These are phyloP conservation scores for Sebastes minor DNA, from an alignment of 2,797 vertebrate species.

Conservation along the genomic window DNA sequence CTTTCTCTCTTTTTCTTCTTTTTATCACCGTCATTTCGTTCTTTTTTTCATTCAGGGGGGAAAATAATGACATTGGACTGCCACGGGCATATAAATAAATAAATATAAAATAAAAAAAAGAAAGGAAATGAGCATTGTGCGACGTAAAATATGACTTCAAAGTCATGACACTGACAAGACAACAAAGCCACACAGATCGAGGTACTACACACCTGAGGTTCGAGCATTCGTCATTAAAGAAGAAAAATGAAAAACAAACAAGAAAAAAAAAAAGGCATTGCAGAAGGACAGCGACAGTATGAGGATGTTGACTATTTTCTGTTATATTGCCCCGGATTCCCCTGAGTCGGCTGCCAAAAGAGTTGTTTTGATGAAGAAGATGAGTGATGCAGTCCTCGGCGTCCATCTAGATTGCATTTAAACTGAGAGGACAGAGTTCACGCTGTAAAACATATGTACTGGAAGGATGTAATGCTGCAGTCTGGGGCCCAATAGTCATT, in stretches of 20 bases:
- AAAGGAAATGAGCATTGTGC: conserved; percentile 57
- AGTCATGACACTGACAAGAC: conserved; percentile 73
- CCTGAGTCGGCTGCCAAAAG: conserved; percentile 61
- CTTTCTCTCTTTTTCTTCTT: conserved; percentile 25
- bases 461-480: neutral
- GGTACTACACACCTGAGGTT: conserved; percentile 70
- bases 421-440: conserved; percentile 46
- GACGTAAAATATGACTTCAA: conserved; percentile 73
- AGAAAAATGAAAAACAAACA: conserved; percentile 62
- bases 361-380: conserved; percentile 71
- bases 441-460: conserved; percentile 14
- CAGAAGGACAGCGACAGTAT: conserved; percentile 46
- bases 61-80: conserved; percentile 72
- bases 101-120: conserved; percentile 38
- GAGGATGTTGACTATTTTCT: conserved; percentile 69
- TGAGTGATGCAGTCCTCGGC: conserved; percentile 53
- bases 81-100: conserved; percentile 57
- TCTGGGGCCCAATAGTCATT: neutral
- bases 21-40: conserved; percentile 53
- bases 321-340: conserved; percentile 69
- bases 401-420: conserved; percentile 32
- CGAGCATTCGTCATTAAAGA: conserved; percentile 65
- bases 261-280: neutral
- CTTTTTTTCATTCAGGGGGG: conserved; percentile 35
- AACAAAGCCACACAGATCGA: conserved; percentile 72